Base-by-base conservation (phyloP, 53 echinoderm and acorn worm genomes). In the Paracentrotus lividus region DNA sequence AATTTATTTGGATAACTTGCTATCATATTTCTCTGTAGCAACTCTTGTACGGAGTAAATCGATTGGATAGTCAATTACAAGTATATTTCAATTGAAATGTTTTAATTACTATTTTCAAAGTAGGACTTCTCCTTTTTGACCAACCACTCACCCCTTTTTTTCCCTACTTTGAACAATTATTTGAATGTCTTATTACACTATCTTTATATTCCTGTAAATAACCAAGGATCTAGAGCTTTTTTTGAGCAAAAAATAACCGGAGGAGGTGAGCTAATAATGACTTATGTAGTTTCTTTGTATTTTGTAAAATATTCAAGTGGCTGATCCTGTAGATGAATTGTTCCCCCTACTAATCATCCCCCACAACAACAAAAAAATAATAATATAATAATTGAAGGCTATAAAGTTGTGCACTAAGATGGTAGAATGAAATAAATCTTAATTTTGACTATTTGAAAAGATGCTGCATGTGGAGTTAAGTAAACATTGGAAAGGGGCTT, bases 151-250 rank as follows among this genome's bases (percentile, higher is more conserved):
- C 32, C 10, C 65, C 66, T 12, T 8, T 27, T 27, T 8, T 26
- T 26, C 33, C 14, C 31, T 12, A 38, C 40, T 38, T 40, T 72
- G 40, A 72, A 9, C 14, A 72, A 55, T 40, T 40, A 26, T 40
- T 5, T 36, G 36, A 38, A 38, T 40, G 20, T 72, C 40, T 40
- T 21, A 36, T 72, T 6, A 47, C 27, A 47, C n/a, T 13, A 81
- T 81, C 27, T 47, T 47, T 26, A 47, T 42, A 44, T 78, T 78
- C 47, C 44, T 3, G n/a, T 9, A 2, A 44, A 5, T 45, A 78
- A 45, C 38, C 44, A 81, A 81, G 81, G 81, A 81, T 44, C 81
- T 81, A 81, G 81, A 81, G 81, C 81, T 24, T 44, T 81, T 81
- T 81, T 81, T 81, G 81, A 81, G 47, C 47, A 26, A 81, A 81